Conservation (phyloP, 1,140 invertebrate genomes). For the Calliphora vicina region DNA sequence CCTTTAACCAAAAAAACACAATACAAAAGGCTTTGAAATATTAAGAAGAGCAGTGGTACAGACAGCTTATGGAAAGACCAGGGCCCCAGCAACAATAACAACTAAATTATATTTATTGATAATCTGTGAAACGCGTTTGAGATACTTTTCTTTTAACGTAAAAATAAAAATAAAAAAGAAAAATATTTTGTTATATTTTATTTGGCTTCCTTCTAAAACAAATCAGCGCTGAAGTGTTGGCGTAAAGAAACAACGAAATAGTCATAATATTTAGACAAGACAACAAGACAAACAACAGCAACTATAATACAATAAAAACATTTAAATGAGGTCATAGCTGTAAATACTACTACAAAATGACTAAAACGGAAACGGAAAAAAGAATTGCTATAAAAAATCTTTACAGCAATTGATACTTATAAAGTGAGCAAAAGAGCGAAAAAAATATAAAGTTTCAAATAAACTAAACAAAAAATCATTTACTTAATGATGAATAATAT, state of each 20-base stretch:
- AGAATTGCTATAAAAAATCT: neutral
- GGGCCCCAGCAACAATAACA: neutral
- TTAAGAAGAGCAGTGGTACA: neutral
- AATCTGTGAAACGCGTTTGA: neutral
- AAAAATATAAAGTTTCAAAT: neutral
- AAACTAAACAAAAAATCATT: neutral
- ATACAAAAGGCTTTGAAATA: neutral
- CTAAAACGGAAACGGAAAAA: neutral
- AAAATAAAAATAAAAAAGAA: neutral
- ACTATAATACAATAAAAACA: neutral
- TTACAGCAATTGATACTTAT: neutral
- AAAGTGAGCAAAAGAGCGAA: neutral
- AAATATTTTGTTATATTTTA: too few relatives aligned
- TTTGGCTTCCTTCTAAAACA: neutral
- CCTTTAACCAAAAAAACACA: neutral
- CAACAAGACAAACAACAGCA: neutral
- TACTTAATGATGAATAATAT: neutral
- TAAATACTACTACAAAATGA: neutral
- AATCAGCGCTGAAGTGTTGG: neutral
- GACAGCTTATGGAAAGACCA: neutral
- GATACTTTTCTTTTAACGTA: neutral
- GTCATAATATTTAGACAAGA: neutral
- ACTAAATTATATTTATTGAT: neutral
- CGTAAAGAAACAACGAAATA: neutral
- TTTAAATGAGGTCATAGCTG: neutral